phyloP scores from a whole-genome alignment of 2,113 vertebrate genomes.

The Pelvicachromis taeniatus region DNA sequence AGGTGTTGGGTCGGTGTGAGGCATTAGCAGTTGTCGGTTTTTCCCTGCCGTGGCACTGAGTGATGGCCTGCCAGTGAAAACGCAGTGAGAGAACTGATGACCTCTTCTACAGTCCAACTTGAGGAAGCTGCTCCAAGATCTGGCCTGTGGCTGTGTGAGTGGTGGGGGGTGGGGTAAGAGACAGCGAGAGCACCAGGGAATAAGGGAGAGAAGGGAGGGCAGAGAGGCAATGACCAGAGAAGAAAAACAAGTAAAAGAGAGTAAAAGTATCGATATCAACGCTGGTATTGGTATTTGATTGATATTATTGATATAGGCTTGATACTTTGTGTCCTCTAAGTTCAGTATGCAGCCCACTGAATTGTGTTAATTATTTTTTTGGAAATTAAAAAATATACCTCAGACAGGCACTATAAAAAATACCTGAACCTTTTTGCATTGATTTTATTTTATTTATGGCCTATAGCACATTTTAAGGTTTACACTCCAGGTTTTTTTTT shows the following conservation, averaged over 20 bases:
- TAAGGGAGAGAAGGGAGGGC: neutral
- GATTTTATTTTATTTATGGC: neutral
- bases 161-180: neutral
- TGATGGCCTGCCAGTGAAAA: constrained; percentile 42
- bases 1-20: neutral
- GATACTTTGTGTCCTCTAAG: neutral
- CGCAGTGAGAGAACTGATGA: constrained; percentile 17
- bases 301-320: neutral
- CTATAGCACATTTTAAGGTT: neutral
- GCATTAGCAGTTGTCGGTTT: neutral
- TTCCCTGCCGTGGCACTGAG: constrained; percentile 15
- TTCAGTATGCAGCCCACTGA: neutral
- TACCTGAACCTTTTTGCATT: neutral
- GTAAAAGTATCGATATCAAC: neutral
- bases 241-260: neutral
- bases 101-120: constrained; percentile 1
- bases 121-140: constrained; percentile 16
- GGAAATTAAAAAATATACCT: neutral
- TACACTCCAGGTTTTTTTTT: neutral
- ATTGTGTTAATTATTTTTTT: neutral
- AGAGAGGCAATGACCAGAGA: neutral
- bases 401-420: neutral
- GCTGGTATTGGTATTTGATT: neutral
- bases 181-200: neutral
- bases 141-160: neutral